Conservation (phyloP, 2,113 vertebrate genomes). For the Gila orcuttii region DNA sequence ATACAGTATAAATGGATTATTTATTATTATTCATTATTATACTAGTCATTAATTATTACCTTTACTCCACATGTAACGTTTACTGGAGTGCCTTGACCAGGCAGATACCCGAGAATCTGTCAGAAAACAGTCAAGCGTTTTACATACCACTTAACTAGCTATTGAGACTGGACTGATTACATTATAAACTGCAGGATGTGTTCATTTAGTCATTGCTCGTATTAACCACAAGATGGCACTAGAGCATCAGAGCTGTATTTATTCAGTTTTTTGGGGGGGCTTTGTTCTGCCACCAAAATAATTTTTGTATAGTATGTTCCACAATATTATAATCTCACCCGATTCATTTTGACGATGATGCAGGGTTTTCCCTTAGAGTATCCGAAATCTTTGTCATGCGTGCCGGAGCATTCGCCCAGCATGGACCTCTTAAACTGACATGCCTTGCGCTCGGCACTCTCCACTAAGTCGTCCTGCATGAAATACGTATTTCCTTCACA, state of each 20-base stretch:
- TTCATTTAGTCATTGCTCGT: slow-evolving; percentile 29
- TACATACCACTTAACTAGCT: not conserved
- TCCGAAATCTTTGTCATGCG: slow-evolving; percentile 85
- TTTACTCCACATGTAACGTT: slow-evolving; percentile 87
- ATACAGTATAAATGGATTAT: not conserved
- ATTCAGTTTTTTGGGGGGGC: not conserved
- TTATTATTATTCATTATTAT: too few relatives aligned
- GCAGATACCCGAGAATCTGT: slow-evolving; percentile 91
- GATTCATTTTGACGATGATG: slow-evolving; percentile 94
- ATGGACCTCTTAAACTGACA: slow-evolving; percentile 93
- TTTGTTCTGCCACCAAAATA: not conserved
- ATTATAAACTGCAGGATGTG: not conserved
- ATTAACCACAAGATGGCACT: slow-evolving; percentile 65
- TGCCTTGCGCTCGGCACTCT: slow-evolving; percentile 85
- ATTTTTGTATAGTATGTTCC: not conserved
- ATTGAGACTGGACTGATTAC: not conserved
- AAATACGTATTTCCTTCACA: slow-evolving; percentile 87
- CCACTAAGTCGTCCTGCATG: slow-evolving; percentile 82
- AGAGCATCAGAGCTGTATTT: not conserved
- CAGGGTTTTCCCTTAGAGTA: slow-evolving; percentile 91
- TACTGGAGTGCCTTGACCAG: slow-evolving; percentile 86
- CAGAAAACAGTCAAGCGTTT: slow-evolving; percentile 14
- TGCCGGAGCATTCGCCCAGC: slow-evolving; percentile 89
- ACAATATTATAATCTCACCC: slow-evolving; percentile 76
- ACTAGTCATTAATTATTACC: slow-evolving; percentile 72